phyloP scores from a whole-genome alignment of 2,797 vertebrate species.

The Lerista edwardsae region DNA sequence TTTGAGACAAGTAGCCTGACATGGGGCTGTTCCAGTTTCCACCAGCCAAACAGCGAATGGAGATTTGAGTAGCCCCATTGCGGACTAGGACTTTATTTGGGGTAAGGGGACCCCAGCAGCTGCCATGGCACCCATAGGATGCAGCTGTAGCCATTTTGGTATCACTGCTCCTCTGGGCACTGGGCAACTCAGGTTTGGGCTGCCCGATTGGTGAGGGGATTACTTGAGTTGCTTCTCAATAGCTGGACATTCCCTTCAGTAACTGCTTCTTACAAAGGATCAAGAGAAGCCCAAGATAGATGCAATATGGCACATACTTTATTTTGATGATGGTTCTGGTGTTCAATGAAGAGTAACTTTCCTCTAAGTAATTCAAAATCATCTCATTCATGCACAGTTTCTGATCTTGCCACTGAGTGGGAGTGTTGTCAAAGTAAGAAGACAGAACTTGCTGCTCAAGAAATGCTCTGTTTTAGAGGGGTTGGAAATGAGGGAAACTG shows the following conservation, averaged over 20 bases:
- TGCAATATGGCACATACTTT: neutral
- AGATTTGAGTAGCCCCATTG: too few relatives aligned
- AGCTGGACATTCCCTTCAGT: too few relatives aligned
- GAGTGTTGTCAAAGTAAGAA: conserved; percentile 47
- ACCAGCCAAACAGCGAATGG: too few relatives aligned
- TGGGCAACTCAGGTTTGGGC: too few relatives aligned
- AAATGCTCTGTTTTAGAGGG: neutral
- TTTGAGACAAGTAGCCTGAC: too few relatives aligned
- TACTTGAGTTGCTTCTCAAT: neutral
- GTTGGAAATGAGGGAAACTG: neutral
- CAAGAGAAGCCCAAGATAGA: neutral
- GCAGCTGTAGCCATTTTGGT: too few relatives aligned
- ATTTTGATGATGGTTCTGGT: rapidly evolving
- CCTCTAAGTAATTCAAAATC: rapidly evolving
- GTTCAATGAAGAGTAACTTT: rapidly evolving
- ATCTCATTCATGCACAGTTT: conserved; percentile 1
- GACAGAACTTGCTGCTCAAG: neutral
- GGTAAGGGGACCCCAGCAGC: too few relatives aligned
- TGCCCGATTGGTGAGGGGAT: neutral
- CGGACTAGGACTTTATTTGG: too few relatives aligned
- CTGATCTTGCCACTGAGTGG: conserved; percentile 47
- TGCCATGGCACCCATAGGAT: too few relatives aligned
- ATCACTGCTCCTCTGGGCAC: too few relatives aligned
- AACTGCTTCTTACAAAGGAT: too few relatives aligned
- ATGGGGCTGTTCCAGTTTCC: too few relatives aligned